phyloP scores from a whole-genome alignment of 2,888 invertebrate species.

The Chalcis sispes region DNA sequence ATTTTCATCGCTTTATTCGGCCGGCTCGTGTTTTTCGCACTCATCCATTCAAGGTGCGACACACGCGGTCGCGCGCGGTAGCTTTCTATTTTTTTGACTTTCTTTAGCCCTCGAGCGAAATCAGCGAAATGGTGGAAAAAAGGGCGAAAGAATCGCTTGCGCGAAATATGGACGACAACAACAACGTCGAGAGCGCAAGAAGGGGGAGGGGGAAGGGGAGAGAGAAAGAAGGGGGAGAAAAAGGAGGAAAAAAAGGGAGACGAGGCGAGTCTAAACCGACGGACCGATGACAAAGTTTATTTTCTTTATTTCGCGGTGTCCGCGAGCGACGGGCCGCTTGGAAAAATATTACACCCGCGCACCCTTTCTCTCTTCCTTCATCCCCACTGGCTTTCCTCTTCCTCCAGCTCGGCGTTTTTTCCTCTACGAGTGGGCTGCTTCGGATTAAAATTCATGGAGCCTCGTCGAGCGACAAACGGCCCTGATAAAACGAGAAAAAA shows the following conservation, averaged over 20 bases:
- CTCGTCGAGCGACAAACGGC: conserved; percentile 60
- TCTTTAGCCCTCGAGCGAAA: background rate
- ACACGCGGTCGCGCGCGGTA: background rate
- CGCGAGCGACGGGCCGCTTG: conserved; percentile 55
- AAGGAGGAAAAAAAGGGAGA: background rate
- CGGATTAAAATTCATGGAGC: conserved; percentile 70
- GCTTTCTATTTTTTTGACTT: conserved; percentile 18
- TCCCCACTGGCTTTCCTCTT: background rate
- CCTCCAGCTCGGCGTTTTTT: background rate
- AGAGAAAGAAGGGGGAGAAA: background rate
- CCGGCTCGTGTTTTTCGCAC: conserved; percentile 4
- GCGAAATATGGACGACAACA: background rate
- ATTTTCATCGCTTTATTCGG: background rate
- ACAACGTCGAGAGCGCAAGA: background rate
- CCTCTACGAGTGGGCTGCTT: conserved; percentile 34
- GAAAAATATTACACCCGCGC: conserved; percentile 61
- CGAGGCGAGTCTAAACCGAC: conserved; percentile 42
- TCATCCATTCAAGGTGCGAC: conserved; percentile 16
- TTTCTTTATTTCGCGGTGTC: conserved; percentile 63
- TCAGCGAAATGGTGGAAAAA: background rate
- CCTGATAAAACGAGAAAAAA: conserved; percentile 50
- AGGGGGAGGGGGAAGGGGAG: background rate
- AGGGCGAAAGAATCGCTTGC: conserved; percentile 33
- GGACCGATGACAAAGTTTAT: conserved; percentile 64
- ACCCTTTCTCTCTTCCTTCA: conserved; percentile 42